Percentiles rank a stretch among this genome's conserved stretches.
Conservation (phyloP, 2,888 invertebrate species). For the Leistus spinibarbis region DNA sequence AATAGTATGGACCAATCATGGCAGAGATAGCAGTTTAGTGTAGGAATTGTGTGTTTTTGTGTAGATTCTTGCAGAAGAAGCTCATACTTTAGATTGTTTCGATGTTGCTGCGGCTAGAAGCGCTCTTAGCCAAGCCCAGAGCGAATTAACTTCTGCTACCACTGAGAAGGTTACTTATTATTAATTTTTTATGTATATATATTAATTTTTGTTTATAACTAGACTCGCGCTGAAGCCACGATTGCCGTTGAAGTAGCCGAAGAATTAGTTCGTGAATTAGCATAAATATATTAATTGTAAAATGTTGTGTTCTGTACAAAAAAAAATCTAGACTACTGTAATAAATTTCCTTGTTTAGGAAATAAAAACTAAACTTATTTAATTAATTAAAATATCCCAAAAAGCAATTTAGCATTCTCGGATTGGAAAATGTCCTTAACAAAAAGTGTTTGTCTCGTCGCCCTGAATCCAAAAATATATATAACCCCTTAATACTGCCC, state of each 20-base stretch:
- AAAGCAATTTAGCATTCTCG: no score
- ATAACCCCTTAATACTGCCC: no score
- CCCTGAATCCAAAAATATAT: no score
- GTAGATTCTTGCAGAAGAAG: constrained; percentile 94
- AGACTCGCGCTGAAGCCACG: constrained; percentile 86
- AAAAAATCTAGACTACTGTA: constrained; percentile 24
- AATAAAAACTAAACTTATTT: constrained; percentile 11
- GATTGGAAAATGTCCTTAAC: no score
- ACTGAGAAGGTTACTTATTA: constrained; percentile 70
- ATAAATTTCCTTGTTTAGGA: constrained; percentile 5
- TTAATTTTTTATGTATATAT: neutral
- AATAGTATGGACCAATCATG: no score
- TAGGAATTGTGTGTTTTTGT: constrained; percentile 51
- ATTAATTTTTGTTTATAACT: constrained; percentile 47
- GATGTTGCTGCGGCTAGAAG: constrained; percentile 84
- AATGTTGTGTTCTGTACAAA: constrained; percentile 20
- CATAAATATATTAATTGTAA: constrained; percentile 55
- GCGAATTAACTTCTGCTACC: constrained; percentile 77
- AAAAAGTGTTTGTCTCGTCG: no score
- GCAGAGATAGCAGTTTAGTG: no score
- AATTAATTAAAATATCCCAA: neutral
- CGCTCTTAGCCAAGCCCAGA: constrained; percentile 82
- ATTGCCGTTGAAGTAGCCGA: constrained; percentile 95
- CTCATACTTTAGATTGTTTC: constrained; percentile 81
- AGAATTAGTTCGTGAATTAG: constrained; percentile 85